phyloP scores from a whole-genome alignment of 2,797 vertebrate genomes.

The Sebastes variabilis region DNA sequence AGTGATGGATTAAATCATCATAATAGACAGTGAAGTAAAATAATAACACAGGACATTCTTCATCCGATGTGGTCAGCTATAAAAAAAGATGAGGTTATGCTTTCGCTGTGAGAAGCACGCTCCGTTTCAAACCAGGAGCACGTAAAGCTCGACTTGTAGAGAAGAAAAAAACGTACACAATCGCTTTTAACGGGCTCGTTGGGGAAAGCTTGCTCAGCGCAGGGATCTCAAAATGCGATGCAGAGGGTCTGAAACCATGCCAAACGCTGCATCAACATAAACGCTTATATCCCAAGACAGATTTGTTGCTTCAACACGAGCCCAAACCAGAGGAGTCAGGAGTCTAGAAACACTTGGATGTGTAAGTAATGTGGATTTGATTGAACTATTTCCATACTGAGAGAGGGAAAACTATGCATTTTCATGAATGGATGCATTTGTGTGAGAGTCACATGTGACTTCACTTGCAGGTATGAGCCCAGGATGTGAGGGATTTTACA shows the following conservation, averaged over 20 bases:
- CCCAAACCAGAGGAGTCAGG: slow-evolving; percentile 54
- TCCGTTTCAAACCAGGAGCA: slow-evolving; percentile 14
- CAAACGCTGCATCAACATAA: slow-evolving; percentile 36
- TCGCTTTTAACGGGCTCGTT: slow-evolving; percentile 9
- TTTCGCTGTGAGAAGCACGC: background rate
- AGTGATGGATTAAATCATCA: slow-evolving; percentile 22
- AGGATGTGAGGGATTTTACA: slow-evolving; percentile 19
- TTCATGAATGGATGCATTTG: slow-evolving; percentile 49
- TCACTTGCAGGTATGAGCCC: slow-evolving; percentile 3
- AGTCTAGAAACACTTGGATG: slow-evolving; percentile 32
- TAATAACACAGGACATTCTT: slow-evolving; percentile 23
- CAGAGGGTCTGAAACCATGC: background rate
- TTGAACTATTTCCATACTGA: slow-evolving; percentile 29
- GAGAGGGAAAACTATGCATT: slow-evolving; percentile 3
- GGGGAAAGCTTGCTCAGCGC: slow-evolving; percentile 43
- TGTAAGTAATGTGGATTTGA: slow-evolving; percentile 19
- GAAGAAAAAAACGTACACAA: background rate
- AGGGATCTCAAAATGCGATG: background rate
- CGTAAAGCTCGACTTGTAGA: background rate
- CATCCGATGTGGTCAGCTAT: slow-evolving; percentile 32
- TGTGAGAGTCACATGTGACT: slow-evolving; percentile 19
- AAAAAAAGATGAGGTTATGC: slow-evolving; percentile 7
- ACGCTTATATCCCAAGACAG: slow-evolving; percentile 12
- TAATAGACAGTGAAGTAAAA: background rate
- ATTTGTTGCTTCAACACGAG: slow-evolving; percentile 30